phyloP scores from a whole-genome alignment of 2,113 vertebrate species.

The Galbula dea region DNA sequence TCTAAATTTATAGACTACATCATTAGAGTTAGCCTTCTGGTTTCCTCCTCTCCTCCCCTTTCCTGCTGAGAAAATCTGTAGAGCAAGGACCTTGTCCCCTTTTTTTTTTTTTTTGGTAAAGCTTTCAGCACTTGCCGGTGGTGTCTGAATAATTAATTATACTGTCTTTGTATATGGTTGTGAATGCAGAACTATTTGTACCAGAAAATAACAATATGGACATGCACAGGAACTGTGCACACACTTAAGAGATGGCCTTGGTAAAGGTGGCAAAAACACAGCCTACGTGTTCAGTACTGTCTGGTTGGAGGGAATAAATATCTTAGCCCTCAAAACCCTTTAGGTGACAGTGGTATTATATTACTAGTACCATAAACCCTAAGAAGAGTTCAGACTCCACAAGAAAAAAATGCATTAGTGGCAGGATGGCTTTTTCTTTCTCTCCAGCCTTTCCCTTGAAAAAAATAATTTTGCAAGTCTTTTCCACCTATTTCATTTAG shows the following conservation, averaged over 20 bases:
- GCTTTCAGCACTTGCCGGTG: not conserved
- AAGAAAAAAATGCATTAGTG: not conserved
- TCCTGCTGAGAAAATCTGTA: conserved; percentile 32
- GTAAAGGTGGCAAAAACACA: not conserved
- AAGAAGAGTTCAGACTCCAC: not conserved
- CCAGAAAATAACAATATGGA: not conserved
- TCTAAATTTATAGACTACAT: conserved; percentile 8
- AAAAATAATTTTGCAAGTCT: not conserved
- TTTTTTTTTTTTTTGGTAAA: not conserved
- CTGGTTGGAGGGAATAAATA: not conserved
- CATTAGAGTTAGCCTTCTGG: conserved; percentile 25
- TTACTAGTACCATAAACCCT: not conserved
- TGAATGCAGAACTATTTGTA: conserved; percentile 18
- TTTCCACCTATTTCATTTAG: not conserved
- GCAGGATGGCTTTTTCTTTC: not conserved
- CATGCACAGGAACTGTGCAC: not conserved
- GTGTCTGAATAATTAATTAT: conserved; percentile 23
- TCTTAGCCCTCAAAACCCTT: not conserved
- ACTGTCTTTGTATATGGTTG: not conserved
- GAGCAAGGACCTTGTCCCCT: not conserved
- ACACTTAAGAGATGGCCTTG: not conserved
- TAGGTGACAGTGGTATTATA: not conserved
- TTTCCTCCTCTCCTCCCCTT: not conserved
- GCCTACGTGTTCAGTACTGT: not conserved
- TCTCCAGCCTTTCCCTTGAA: not conserved